Evolutionary conservation across 2,797 vertebrate genomes (phyloP).

Genomic region (Crypturellus tataupa): DNA sequence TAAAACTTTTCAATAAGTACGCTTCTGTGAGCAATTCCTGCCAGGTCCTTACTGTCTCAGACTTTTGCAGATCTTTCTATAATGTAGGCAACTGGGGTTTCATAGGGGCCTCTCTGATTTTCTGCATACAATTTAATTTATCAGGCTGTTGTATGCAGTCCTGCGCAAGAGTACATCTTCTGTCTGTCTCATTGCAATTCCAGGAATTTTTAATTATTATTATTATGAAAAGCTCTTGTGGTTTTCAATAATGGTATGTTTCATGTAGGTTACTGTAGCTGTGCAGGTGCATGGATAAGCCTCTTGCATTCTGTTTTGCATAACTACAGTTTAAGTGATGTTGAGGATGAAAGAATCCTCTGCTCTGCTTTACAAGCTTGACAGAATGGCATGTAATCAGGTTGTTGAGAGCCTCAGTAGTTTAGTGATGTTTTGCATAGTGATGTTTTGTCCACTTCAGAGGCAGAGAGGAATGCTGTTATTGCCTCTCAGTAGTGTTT

Average conservation of each 20-base stretch:
- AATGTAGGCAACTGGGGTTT: neutral
- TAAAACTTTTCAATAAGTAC: neutral
- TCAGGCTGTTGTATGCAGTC: neutral
- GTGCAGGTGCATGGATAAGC: neutral
- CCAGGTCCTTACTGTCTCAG: neutral
- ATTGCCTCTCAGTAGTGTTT: neutral
- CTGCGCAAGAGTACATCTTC: neutral
- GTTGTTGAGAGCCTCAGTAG: neutral
- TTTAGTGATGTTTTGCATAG: neutral
- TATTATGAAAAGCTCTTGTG: neutral
- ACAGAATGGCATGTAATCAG: neutral
- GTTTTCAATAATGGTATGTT: neutral
- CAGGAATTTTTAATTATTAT: neutral
- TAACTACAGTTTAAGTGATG: neutral
- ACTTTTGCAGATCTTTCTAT: neutral
- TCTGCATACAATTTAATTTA: neutral
- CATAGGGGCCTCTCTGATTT: neutral
- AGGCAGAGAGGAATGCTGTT: neutral
- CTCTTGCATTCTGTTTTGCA: neutral
- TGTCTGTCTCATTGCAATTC: neutral
- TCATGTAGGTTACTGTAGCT: neutral
- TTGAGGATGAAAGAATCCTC: neutral
- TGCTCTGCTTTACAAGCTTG: neutral
- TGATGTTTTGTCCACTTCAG: too few species aligned
- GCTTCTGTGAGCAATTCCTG: neutral